phyloP scores from a whole-genome alignment of 2,113 vertebrate genomes.

The Catagonus wagneri region DNA sequence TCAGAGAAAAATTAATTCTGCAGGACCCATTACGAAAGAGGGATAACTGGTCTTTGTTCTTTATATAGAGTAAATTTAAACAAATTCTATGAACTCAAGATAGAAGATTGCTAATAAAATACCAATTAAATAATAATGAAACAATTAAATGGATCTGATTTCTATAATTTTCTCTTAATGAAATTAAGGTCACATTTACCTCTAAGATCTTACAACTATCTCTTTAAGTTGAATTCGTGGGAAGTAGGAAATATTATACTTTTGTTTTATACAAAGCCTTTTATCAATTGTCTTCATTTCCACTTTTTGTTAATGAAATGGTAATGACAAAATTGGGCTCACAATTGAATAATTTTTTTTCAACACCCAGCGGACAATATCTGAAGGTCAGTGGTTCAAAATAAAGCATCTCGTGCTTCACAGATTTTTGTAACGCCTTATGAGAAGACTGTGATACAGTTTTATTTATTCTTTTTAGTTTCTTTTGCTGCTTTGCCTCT shows the following conservation, averaged over 20 bases:
- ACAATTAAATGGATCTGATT: background rate
- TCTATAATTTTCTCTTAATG: background rate
- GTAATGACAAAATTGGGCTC: background rate
- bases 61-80: background rate
- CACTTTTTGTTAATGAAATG: constrained; percentile 36
- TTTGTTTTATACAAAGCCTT: constrained; percentile 14
- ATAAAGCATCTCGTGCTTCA: background rate
- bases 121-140: background rate
- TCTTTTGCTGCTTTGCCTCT: background rate
- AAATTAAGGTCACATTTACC: background rate
- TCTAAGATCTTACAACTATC: background rate
- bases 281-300: background rate
- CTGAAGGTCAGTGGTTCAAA: background rate
- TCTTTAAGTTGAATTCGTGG: background rate
- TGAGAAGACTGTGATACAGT: background rate
- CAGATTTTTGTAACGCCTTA: background rate
- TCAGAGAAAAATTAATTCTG: background rate
- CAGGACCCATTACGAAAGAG: background rate
- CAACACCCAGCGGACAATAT: background rate
- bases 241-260: background rate
- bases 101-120: background rate
- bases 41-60: constrained; percentile 9
- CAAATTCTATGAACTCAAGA: background rate
- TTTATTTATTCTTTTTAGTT: background rate
- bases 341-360: background rate